Percentiles rank a stretch among this genome's conserved stretches.
phyloP scores from a whole-genome alignment of 2,113 vertebrate genomes.

The cattle (Bos taurus) region DNA sequence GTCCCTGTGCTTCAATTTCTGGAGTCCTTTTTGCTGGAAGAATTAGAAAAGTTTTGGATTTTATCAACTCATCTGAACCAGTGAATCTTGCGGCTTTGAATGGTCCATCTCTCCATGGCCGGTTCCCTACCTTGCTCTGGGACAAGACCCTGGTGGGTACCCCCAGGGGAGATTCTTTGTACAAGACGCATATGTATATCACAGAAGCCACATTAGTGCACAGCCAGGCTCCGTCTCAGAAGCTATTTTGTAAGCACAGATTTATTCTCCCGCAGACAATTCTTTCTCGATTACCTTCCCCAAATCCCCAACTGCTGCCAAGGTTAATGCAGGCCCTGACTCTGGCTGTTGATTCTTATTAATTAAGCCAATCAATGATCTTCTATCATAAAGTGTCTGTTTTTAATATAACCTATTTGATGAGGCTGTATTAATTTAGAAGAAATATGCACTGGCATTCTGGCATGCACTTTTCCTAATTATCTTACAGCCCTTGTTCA shows the following conservation, averaged over 20 bases:
- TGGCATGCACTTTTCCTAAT: slow-evolving; percentile 56
- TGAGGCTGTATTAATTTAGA: slow-evolving; percentile 63
- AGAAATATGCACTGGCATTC: slow-evolving; percentile 61
- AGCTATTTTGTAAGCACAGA: neutral
- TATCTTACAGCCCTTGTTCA: slow-evolving; percentile 49
- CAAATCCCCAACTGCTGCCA: slow-evolving; percentile 33
- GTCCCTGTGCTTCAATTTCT: neutral
- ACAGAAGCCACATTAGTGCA: neutral
- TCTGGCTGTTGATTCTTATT: slow-evolving; percentile 68
- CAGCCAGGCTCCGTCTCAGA: neutral
- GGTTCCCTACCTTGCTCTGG: neutral
- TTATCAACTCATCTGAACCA: neutral
- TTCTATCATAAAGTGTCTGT: slow-evolving; percentile 50
- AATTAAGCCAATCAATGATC: slow-evolving; percentile 72
- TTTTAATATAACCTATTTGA: slow-evolving; percentile 71
- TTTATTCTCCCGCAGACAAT: neutral
- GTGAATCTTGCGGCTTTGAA: neutral
- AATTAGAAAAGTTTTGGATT: neutral
- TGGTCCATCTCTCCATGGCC: neutral
- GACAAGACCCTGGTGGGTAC: neutral
- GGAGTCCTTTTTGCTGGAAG: neutral
- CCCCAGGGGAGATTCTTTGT: neutral
- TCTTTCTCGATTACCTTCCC: neutral
- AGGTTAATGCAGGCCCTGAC: slow-evolving; percentile 59
- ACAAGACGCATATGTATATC: neutral